Evolutionary conservation across 1,140 invertebrate genomes (phyloP).

Genomic region (Chymomyza costata): DNA sequence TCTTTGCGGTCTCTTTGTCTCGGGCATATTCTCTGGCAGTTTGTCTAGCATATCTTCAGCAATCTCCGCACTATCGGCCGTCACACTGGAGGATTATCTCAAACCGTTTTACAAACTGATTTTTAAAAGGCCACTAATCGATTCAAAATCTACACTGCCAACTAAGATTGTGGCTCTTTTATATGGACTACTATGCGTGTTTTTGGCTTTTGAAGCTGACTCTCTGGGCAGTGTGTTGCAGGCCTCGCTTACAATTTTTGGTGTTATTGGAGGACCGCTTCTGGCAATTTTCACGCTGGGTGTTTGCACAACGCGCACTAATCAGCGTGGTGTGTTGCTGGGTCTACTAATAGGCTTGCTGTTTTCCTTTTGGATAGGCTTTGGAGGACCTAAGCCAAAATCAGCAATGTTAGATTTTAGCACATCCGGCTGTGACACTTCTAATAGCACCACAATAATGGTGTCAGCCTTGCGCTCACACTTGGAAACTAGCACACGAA

Average conservation of each 20-base stretch:
- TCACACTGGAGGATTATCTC: conserved; percentile 89
- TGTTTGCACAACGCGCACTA: conserved; percentile 82
- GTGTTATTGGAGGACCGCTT: conserved; percentile 87
- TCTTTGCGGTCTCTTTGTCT: conserved; percentile 88
- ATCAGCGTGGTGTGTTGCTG: conserved; percentile 82
- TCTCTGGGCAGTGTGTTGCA: conserved; percentile 84
- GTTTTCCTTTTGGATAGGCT: conserved; percentile 89
- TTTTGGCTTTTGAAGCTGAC: conserved; percentile 82
- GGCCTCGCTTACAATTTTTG: conserved; percentile 86
- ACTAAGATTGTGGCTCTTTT: conserved; percentile 81
- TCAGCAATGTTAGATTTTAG: conserved; percentile 77
- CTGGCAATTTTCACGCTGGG: conserved; percentile 87
- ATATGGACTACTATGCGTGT: conserved; percentile 83
- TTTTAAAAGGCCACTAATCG: conserved; percentile 49
- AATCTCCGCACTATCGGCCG: conserved; percentile 88
- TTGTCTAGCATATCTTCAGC: conserved; percentile 90
- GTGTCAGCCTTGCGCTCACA: not conserved
- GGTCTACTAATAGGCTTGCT: conserved; percentile 82
- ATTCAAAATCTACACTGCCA: conserved; percentile 71
- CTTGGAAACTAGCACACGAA: not conserved
- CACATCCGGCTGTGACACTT: conserved; percentile 77
- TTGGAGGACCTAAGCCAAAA: conserved; percentile 85
- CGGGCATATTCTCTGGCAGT: conserved; percentile 88
- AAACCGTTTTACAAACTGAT: conserved; percentile 77
- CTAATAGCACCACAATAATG: conserved; percentile 35